Percentiles rank a stretch among this genome's conserved stretches.
Conservation (phyloP, 1,140 invertebrate genomes). For the Glossosoma conforme region DNA sequence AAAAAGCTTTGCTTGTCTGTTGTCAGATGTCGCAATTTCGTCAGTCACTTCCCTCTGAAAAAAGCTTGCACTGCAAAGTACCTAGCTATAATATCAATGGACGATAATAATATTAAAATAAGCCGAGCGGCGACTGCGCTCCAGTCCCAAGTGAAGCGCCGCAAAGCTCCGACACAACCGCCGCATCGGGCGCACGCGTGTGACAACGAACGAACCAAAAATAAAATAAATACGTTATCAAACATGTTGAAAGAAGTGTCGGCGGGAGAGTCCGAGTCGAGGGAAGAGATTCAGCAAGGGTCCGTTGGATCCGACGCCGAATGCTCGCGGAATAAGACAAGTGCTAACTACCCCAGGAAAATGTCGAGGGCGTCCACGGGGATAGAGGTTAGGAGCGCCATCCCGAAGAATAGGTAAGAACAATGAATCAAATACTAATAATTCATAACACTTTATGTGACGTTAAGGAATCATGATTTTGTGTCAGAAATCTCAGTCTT, state of each 20-base stretch:
- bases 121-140: conserved; percentile 10
- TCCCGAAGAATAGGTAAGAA: conserved; percentile 25
- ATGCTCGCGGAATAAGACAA: background rate
- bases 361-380: conserved; percentile 11
- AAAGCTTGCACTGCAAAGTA: conserved; percentile 3
- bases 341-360: conserved; percentile 17
- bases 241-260: background rate
- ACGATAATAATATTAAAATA: conserved; percentile 4
- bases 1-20: background rate
- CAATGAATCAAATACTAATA: no score
- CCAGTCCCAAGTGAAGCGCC: conserved; percentile 1
- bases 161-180: conserved; percentile 3
- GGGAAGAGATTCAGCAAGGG: background rate
- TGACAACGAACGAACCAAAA: conserved; percentile 12
- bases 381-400: conserved; percentile 18
- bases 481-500: no score
- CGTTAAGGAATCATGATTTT: no score
- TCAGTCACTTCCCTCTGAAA: background rate
- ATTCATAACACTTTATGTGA: no score
- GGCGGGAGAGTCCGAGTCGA: background rate
- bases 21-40: background rate
- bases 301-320: background rate
- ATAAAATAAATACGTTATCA: background rate
- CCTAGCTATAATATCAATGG: conserved; percentile 2
- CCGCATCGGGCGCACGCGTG: conserved; percentile 9